Evolutionary conservation across 2,888 invertebrate species (phyloP).

Genomic region (Drosophila lacicola): DNA sequence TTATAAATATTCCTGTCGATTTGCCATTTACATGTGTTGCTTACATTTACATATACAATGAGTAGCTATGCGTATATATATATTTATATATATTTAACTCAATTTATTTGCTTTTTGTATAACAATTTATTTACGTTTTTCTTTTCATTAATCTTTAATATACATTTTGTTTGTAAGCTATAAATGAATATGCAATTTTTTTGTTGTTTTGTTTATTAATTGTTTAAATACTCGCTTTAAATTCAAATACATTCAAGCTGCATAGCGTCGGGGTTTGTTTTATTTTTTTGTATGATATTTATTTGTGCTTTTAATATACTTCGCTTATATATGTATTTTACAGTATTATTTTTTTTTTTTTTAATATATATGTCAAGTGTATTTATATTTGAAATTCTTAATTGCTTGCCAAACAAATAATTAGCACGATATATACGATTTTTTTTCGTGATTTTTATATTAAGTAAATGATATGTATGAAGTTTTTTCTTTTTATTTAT

Average conservation of each 20-base stretch:
- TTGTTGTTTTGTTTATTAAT: conserved; percentile 30
- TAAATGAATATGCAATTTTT: conserved; percentile 43
- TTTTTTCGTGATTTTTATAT: conserved; percentile 22
- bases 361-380: conserved; percentile 19
- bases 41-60: conserved; percentile 51
- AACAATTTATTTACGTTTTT: conserved; percentile 50
- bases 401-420: conserved; percentile 47
- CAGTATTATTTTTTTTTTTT: conserved; percentile 36
- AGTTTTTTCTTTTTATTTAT: conserved; percentile 9
- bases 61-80: conserved; percentile 17
- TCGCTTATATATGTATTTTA: conserved; percentile 31
- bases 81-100: conserved; percentile 35
- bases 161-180: conserved; percentile 33
- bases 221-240: conserved; percentile 35
- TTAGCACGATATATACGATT: conserved; percentile 35
- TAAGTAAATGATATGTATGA: conserved; percentile 57
- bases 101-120: conserved; percentile 32
- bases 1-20: conserved; percentile 78
- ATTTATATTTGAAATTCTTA: conserved; percentile 17
- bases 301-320: conserved; percentile 23
- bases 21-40: conserved; percentile 68
- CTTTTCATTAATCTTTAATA: conserved; percentile 28
- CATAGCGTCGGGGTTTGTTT: conserved; percentile 12
- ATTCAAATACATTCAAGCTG: conserved; percentile 39
- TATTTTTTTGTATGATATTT: conserved; percentile 2